These are phyloP conservation scores for Lithophane ornitopus DNA, from an alignment of 2,888 invertebrate genomes.

Conservation along the genomic window DNA sequence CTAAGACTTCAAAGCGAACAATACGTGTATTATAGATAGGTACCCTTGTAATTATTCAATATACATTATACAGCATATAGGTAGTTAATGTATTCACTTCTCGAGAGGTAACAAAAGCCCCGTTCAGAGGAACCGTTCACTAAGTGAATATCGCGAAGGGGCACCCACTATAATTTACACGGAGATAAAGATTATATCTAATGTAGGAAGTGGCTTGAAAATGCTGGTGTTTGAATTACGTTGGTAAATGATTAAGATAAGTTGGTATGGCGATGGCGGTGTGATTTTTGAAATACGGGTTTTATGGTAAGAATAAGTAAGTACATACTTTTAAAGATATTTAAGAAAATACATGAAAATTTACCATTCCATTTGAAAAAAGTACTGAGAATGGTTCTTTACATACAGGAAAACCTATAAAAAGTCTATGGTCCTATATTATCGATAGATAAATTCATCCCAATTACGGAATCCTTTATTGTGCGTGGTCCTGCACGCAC, in stretches of 20 bases:
- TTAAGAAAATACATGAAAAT: no score
- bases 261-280: neutral
- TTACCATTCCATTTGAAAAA: no score
- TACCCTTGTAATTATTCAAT: slow-evolving; percentile 50
- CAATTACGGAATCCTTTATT: no score
- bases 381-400: no score
- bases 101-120: slow-evolving; percentile 80
- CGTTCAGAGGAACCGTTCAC: slow-evolving; percentile 75
- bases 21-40: slow-evolving; percentile 56
- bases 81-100: slow-evolving; percentile 76
- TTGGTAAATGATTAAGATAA: slow-evolving; percentile 27
- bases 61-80: slow-evolving; percentile 37
- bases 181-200: slow-evolving; percentile 53
- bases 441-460: no score
- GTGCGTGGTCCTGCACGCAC: no score
- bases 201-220: slow-evolving; percentile 51
- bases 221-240: slow-evolving; percentile 30
- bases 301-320: neutral
- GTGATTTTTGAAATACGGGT: slow-evolving; percentile 8
- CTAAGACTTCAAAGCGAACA: slow-evolving; percentile 61
- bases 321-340: no score
- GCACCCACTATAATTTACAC: slow-evolving; percentile 66
- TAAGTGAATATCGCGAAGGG: slow-evolving; percentile 78
- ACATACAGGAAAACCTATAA: no score
- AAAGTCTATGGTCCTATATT: no score